A percentile compares a stretch with the other conserved stretches of the same genome.
These are phyloP conservation scores for Machimus atricapillus DNA, from an alignment of 2,888 invertebrate genomes.

Conservation along the genomic window DNA sequence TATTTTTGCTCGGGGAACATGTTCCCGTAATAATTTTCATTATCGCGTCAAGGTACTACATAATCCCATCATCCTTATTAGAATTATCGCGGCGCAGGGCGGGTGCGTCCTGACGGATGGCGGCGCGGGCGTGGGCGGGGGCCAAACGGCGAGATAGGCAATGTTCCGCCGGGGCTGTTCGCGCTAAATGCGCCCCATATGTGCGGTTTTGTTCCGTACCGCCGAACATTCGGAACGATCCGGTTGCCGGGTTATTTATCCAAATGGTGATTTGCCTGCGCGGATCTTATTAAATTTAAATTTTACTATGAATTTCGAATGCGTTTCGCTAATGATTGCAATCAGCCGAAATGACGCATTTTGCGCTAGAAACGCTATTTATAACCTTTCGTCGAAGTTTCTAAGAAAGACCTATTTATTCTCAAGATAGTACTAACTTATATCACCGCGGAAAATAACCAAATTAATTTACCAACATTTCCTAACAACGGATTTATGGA, in stretches of 20 bases:
- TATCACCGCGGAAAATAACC: neutral
- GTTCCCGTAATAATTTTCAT: conserved; percentile 48
- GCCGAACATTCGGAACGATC: conserved; percentile 1
- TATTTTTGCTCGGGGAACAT: conserved; percentile 46
- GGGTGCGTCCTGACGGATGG: neutral
- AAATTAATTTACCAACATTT: too few species aligned
- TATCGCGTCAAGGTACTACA: conserved; percentile 46
- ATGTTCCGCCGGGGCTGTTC: neutral
- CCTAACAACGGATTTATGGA: too few species aligned
- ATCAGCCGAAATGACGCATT: neutral
- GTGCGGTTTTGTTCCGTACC: neutral
- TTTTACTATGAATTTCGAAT: conserved; percentile 40
- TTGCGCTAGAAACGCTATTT: neutral
- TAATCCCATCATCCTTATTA: conserved; percentile 47
- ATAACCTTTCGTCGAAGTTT: neutral
- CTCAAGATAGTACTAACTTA: neutral
- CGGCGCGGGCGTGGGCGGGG: neutral
- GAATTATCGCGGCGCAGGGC: conserved; percentile 18
- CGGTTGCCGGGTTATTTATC: neutral
- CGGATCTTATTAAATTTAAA: conserved; percentile 35
- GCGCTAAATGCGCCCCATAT: conserved; percentile 22
- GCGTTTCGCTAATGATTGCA: neutral
- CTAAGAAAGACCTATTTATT: neutral
- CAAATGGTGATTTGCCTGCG: conserved; percentile 24
- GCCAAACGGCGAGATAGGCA: neutral